Percentiles rank a stretch among this genome's conserved stretches.
These are phyloP conservation scores for Acleris sparsana DNA, from an alignment of 2,888 invertebrate species.

Conservation along the genomic window DNA sequence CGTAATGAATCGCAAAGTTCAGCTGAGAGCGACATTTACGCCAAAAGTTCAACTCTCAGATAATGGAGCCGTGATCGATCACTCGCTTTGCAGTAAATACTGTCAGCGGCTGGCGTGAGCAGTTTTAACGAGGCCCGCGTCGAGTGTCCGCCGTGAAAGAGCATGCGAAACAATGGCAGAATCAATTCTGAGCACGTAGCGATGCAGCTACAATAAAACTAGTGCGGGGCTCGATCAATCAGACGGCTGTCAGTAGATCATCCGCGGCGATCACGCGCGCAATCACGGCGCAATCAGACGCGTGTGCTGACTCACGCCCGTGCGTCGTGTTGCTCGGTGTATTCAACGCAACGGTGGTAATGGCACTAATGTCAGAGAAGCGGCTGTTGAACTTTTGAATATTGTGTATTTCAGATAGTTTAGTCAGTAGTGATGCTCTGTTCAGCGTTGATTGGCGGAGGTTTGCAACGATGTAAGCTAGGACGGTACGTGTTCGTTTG, in stretches of 20 bases:
- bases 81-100: slow-evolving; percentile 4
- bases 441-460: too few species aligned
- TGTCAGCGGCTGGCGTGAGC: not conserved
- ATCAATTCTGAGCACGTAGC: slow-evolving; percentile 13
- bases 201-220: slow-evolving; percentile 1
- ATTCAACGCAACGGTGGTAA: too few species aligned
- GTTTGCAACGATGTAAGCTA: too few species aligned
- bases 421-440: too few species aligned
- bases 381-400: too few species aligned
- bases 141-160: slow-evolving; percentile 7
- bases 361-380: too few species aligned
- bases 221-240: slow-evolving; percentile 12
- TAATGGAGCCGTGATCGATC: not conserved
- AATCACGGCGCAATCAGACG: not conserved
- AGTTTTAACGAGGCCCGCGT: not conserved
- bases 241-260: slow-evolving; percentile 6
- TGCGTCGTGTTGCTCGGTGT: too few species aligned
- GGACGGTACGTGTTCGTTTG: too few species aligned
- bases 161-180: slow-evolving; percentile 12
- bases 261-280: slow-evolving; percentile 13
- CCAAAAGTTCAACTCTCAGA: slow-evolving; percentile 10
- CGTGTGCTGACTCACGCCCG: not conserved
- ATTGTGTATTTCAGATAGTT: too few species aligned
- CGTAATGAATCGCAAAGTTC: slow-evolving; percentile 22
- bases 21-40: slow-evolving; percentile 16